Percentiles rank a stretch among this genome's conserved stretches.
Evolutionary conservation across 2,113 vertebrate species (phyloP).

Genomic region (Clarias gariepinus): DNA sequence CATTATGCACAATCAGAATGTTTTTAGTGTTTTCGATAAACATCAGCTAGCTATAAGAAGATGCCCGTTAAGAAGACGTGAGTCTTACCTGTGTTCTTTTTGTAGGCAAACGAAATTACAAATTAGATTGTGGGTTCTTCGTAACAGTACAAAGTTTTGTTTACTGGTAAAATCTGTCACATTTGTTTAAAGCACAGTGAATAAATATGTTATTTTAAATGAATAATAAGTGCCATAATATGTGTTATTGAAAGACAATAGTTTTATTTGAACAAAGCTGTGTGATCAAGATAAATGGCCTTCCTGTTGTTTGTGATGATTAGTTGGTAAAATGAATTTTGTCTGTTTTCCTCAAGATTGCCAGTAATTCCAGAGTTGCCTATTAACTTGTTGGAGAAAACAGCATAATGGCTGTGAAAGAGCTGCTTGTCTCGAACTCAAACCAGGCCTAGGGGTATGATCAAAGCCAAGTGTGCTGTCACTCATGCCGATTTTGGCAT

Average conservation of each 20-base stretch:
- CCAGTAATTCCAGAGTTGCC: background rate
- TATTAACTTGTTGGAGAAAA: background rate
- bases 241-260: background rate
- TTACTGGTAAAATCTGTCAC: background rate
- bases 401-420: conserved; percentile 12
- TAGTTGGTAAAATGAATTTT: background rate
- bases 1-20: too few species aligned
- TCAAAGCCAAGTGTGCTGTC: conserved; percentile 36
- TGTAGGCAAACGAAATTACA: too few species aligned
- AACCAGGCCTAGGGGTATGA: conserved; percentile 22
- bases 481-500: conserved; percentile 19
- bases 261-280: background rate
- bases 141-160: too few species aligned
- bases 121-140: too few species aligned
- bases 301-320: background rate
- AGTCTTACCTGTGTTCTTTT: too few species aligned
- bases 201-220: background rate
- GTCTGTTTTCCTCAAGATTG: background rate
- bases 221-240: background rate
- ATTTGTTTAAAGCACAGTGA: background rate
- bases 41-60: too few species aligned
- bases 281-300: background rate
- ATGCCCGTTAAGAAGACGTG: too few species aligned
- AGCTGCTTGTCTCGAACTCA: background rate
- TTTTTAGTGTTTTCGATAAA: too few species aligned